phyloP scores from a whole-genome alignment of 2,113 vertebrate genomes.

The Theropithecus gelada region DNA sequence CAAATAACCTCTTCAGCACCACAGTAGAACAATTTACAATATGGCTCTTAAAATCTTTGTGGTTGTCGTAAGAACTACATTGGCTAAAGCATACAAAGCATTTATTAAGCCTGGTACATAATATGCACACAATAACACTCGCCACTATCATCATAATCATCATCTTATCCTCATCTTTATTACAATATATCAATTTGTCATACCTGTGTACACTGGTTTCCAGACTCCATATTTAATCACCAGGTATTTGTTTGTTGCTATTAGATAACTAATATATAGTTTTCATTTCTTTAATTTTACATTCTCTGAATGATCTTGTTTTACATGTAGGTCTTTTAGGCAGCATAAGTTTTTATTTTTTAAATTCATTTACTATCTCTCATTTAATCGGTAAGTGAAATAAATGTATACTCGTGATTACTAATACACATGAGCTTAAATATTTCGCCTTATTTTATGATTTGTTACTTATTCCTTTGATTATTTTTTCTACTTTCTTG shows the following conservation, averaged over 20 bases:
- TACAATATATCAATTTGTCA: background rate
- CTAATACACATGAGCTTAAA: background rate
- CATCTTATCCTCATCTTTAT: background rate
- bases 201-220: background rate
- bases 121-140: background rate
- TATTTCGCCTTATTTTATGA: background rate
- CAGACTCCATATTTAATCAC: background rate
- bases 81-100: background rate
- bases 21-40: background rate
- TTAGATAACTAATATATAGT: background rate
- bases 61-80: background rate
- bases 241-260: background rate
- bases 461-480: background rate
- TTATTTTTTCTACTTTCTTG: background rate
- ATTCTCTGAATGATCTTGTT: background rate
- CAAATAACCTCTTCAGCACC: background rate
- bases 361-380: background rate
- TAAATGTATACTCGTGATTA: background rate
- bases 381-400: background rate
- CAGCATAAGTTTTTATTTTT: background rate
- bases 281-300: background rate
- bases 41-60: background rate
- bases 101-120: background rate
- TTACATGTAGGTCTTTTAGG: background rate
- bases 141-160: background rate